Evolutionary conservation across 2,888 invertebrate genomes (phyloP), one percentile per base, ranked within the genome.

Genomic region (Drosophila rubida): DNA sequence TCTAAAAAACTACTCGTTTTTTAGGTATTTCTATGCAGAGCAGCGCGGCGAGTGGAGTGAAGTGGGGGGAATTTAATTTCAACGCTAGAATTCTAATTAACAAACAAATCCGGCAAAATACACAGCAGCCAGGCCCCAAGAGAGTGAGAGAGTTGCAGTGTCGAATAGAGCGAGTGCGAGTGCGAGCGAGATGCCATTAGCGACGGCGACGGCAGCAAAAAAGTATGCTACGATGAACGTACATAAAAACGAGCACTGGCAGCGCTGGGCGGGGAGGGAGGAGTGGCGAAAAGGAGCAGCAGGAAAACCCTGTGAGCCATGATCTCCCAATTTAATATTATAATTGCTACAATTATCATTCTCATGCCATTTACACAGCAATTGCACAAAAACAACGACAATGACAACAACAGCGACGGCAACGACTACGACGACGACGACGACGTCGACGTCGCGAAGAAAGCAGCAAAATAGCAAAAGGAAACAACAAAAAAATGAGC

Each of bases 281-380:
- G 25, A 25, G 19, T 7, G 14, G 16, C 8, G 11, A 27, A 35
- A 35, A 39, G 19, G 51, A 48, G 19, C 48, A 42, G 55, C 58
- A 59, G 57, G 61, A 87, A 87, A 81, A 54, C 87, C 80, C 89
- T 83, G 84, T 89, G 87, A 89, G 91, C 89, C 90, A 91, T 91
- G 90, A 91, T 91, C 90, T 89, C 88, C 89, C 90, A 90, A 91
- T 91, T 91, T 91, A 90, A 91, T 91, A 91, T 91, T 90, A 90
- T 91, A 91, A 91, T 91, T 91, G 90, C 90, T 83, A 89, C 90
- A 91, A 91, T 91, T 91, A 91, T 90, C 91, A 90, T 90, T 89
- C 89, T 85, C 89, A 87, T 89, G 86, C 88, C 87, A 89, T 88
- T 86, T 87, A 86, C 80, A 89, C 89, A 88, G 84, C 87, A 84